These are phyloP conservation scores for Lordiphosa collinella DNA, from an alignment of 1,140 invertebrate species.

Conservation along the genomic window DNA sequence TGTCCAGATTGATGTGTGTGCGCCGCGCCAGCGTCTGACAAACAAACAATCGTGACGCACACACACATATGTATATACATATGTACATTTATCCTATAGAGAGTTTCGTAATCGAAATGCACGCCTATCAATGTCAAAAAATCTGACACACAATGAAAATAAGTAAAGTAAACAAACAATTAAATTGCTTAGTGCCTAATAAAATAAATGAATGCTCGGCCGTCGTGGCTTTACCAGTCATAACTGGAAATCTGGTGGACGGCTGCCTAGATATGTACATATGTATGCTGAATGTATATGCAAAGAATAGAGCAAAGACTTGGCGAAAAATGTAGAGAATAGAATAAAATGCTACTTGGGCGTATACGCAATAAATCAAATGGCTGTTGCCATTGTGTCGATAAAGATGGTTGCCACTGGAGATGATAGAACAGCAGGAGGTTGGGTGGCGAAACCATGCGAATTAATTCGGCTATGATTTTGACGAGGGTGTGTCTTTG, in stretches of 20 bases:
- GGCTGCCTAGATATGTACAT: slow-evolving; percentile 3
- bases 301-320: slow-evolving; percentile 23
- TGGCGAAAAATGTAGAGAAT: slow-evolving; percentile 24
- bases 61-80: slow-evolving; percentile 1
- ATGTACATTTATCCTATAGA: slow-evolving; percentile 10
- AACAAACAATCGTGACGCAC: slow-evolving; percentile 13
- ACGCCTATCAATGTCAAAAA: slow-evolving; percentile 76
- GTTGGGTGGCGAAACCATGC: too few relatives aligned
- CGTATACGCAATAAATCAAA: slow-evolving; percentile 60
- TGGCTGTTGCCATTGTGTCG: slow-evolving; percentile 23
- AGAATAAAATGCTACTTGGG: slow-evolving; percentile 11
- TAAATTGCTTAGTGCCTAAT: slow-evolving; percentile 75
- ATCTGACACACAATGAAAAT: slow-evolving; percentile 74
- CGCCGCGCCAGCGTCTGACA: slow-evolving; percentile 7
- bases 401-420: background rate
- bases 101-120: slow-evolving; percentile 73
- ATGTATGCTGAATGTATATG: too few relatives aligned
- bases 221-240: slow-evolving; percentile 30
- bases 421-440: background rate
- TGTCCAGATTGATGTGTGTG: slow-evolving; percentile 64
- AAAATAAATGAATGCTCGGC: slow-evolving; percentile 66
- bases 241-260: slow-evolving; percentile 22
- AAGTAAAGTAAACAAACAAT: slow-evolving; percentile 76
- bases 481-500: background rate
- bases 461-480: too few relatives aligned